These are phyloP conservation scores for Pao palembangensis DNA, from an alignment of 2,113 vertebrate genomes.

Conservation along the genomic window DNA sequence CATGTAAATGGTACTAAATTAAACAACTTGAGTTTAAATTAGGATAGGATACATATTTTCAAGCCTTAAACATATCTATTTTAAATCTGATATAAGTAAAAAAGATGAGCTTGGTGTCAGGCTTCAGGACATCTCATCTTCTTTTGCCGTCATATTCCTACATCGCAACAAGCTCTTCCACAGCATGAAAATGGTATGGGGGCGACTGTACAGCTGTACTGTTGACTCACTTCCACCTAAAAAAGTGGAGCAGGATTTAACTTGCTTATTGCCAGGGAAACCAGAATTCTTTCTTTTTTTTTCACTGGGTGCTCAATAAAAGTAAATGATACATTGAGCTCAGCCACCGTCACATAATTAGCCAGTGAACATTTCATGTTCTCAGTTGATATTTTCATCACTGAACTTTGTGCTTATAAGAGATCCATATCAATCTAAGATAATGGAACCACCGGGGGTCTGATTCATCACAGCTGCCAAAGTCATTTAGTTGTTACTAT, in stretches of 20 bases:
- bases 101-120: too few species aligned
- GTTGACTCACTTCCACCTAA: slow-evolving; percentile 71
- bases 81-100: too few species aligned
- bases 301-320: slow-evolving; percentile 33
- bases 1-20: too few species aligned
- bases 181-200: slow-evolving; percentile 51
- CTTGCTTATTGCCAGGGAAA: slow-evolving; percentile 70
- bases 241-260: slow-evolving; percentile 64
- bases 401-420: slow-evolving; percentile 7
- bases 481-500: background rate
- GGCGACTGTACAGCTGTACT: slow-evolving; percentile 62
- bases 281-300: slow-evolving; percentile 47
- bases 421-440: slow-evolving; percentile 1
- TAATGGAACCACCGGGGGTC: slow-evolving; percentile 2
- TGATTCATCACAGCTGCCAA: slow-evolving; percentile 6
- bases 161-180: slow-evolving; percentile 43
- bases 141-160: slow-evolving; percentile 11
- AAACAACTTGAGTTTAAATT: too few species aligned
- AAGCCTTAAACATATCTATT: too few species aligned
- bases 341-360: slow-evolving; percentile 7
- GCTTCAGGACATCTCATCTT: too few species aligned
- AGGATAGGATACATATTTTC: too few species aligned
- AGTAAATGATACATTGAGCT: slow-evolving; percentile 37
- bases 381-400: slow-evolving; percentile 21
- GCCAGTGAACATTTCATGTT: background rate